Percentiles rank a stretch among this genome's conserved stretches.
Conservation (phyloP, 37 sponge, comb jelly and placozoan species). For the Amphimedon queenslandica region DNA sequence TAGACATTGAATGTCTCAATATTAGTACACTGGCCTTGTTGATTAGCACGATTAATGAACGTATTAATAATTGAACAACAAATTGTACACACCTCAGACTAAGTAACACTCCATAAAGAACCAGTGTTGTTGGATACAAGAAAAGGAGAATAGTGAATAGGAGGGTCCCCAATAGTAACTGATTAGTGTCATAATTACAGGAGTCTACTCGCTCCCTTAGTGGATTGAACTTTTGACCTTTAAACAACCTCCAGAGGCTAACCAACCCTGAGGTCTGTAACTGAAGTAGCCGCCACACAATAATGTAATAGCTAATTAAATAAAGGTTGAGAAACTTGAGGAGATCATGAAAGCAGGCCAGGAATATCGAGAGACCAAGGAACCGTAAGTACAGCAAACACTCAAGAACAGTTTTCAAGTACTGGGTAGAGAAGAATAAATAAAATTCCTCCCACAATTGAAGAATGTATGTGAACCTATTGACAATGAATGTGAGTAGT, state of each 20-base stretch:
- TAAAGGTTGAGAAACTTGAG: conserved; percentile 60
- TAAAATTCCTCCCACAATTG: conserved; percentile 43
- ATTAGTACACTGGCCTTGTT: too few relatives aligned
- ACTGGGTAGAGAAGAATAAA: conserved; percentile 14
- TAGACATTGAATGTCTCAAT: too few relatives aligned
- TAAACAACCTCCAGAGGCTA: conserved; percentile 64
- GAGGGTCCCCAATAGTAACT: conserved; percentile 66
- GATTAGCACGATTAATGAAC: conserved; percentile 18
- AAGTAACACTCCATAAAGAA: conserved; percentile 56
- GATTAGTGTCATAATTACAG: conserved; percentile 58
- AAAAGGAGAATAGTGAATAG: conserved; percentile 75
- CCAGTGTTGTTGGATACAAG: conserved; percentile 59
- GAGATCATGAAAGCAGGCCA: conserved; percentile 58
- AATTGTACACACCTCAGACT: conserved; percentile 28
- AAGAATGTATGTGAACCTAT: conserved; percentile 17
- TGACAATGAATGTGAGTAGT: conserved; percentile 49
- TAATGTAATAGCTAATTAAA: conserved; percentile 58
- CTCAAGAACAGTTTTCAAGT: conserved; percentile 4
- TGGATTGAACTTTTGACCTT: conserved; percentile 78
- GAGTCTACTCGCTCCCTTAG: conserved; percentile 67
- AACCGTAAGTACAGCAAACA: conserved; percentile 2
- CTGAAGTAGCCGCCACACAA: conserved; percentile 27
- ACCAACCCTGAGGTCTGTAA: conserved; percentile 53
- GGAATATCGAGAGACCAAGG: conserved; percentile 36
- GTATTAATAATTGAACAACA: conserved; percentile 18